A percentile compares a stretch with the other conserved stretches of the same genome.
These are phyloP conservation scores for Psittacula cyanocephala DNA, from an alignment of 2,113 vertebrate genomes.

Conservation along the genomic window DNA sequence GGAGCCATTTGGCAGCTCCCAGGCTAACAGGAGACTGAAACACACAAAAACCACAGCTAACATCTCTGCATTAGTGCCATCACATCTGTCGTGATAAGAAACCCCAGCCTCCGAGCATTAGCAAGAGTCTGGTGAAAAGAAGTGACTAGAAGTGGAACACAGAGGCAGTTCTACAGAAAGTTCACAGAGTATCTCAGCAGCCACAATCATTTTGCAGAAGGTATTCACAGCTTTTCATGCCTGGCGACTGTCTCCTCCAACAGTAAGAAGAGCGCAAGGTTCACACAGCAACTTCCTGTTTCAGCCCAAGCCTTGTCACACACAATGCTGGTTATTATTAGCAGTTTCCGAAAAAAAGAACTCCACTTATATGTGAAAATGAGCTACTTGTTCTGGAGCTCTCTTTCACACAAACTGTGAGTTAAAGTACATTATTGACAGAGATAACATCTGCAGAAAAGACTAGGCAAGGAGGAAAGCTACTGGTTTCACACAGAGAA, in stretches of 20 bases:
- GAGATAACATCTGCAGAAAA: neutral
- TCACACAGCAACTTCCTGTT: constrained; percentile 2
- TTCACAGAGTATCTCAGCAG: neutral
- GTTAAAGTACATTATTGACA: neutral
- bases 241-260: neutral
- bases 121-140: neutral
- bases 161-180: neutral
- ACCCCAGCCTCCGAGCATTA: neutral
- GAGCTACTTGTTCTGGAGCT: neutral
- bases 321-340: constrained; percentile 12
- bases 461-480: neutral
- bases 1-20: neutral
- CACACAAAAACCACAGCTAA: neutral
- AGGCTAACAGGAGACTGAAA: neutral
- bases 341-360: neutral
- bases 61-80: neutral
- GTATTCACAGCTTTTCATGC: neutral
- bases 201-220: neutral
- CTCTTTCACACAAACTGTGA: neutral
- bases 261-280: neutral
- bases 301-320: neutral
- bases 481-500: neutral
- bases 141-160: neutral
- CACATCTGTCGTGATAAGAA: neutral
- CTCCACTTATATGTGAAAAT: constrained; percentile 4